These are phyloP conservation scores for Thaumatotibia leucotreta DNA, from an alignment of 1,140 invertebrate species.

Conservation along the genomic window DNA sequence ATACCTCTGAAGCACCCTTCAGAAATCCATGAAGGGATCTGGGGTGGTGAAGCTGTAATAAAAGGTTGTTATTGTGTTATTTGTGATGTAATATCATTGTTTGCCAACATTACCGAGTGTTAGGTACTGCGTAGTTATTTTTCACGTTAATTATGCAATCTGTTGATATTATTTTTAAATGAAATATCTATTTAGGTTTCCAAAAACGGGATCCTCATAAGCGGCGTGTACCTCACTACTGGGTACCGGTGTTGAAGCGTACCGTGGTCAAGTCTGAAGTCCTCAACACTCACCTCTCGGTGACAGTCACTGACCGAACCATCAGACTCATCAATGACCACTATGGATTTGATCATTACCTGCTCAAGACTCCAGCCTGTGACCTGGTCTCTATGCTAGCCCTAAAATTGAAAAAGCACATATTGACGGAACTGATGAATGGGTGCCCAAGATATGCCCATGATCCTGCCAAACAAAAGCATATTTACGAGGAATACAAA, in stretches of 20 bases:
- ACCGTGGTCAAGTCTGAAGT: conserved; percentile 96
- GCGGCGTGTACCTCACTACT: conserved; percentile 87
- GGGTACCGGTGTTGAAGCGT: conserved; percentile 88
- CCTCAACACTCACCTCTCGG: conserved; percentile 89
- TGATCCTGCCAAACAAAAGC: conserved; percentile 83
- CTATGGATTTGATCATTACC: conserved; percentile 96
- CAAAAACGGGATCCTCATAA: conserved; percentile 79
- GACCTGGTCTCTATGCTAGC: conserved; percentile 91
- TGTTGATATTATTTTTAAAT: not conserved
- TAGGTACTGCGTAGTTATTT: not conserved
- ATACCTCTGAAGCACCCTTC: conserved; percentile 86
- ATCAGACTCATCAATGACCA: conserved; percentile 91
- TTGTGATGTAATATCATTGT: conserved; percentile 9
- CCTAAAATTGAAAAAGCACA: conserved; percentile 88
- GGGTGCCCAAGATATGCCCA: conserved; percentile 86
- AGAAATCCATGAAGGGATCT: conserved; percentile 91
- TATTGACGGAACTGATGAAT: conserved; percentile 85
- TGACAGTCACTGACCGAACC: conserved; percentile 89
- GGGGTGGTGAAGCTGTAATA: conserved; percentile 97
- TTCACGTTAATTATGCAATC: not conserved
- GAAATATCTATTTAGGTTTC: conserved; percentile 80
- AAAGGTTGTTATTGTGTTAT: conserved; percentile 72
- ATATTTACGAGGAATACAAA: conserved; percentile 90
- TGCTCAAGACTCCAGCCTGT: conserved; percentile 92
- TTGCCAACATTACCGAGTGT: not conserved